phyloP scores from a whole-genome alignment of 2,888 invertebrate genomes.

The Frankliniella intonsa region DNA sequence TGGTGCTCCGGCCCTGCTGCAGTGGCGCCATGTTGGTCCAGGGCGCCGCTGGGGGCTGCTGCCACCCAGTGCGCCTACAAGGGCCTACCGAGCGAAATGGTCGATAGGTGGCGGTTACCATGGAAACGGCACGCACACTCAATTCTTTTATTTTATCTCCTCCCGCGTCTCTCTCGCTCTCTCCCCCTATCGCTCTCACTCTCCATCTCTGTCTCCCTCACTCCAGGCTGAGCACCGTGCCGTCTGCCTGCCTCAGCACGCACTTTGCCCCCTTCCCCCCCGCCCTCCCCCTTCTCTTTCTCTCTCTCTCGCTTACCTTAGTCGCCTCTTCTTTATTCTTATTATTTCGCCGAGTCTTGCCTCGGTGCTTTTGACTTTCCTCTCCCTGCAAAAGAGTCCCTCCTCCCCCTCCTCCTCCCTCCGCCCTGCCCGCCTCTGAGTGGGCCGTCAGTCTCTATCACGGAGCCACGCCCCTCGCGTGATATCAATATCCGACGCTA shows the following conservation, averaged over 20 bases:
- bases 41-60: not conserved
- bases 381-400: no score
- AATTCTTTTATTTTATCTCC: conserved; percentile 20
- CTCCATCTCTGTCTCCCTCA: not conserved
- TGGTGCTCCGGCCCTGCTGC: no score
- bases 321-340: no score
- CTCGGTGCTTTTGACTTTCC: no score
- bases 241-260: not conserved
- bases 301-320: not conserved
- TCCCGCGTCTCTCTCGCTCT: not conserved
- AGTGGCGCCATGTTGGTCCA: not conserved
- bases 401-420: not conserved
- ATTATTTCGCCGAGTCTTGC: no score
- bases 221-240: not conserved
- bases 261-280: not conserved
- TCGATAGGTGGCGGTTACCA: conserved; percentile 14
- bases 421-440: not conserved
- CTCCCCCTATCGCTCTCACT: not conserved
- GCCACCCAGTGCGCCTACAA: not conserved
- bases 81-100: not conserved
- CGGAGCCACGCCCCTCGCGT: not conserved
- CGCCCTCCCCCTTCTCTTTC: not conserved
- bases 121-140: conserved; percentile 17
- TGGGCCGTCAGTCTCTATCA: not conserved
- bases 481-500: not conserved